phyloP scores from a whole-genome alignment of 2,113 vertebrate species.

The Rhynchomys soricoides region DNA sequence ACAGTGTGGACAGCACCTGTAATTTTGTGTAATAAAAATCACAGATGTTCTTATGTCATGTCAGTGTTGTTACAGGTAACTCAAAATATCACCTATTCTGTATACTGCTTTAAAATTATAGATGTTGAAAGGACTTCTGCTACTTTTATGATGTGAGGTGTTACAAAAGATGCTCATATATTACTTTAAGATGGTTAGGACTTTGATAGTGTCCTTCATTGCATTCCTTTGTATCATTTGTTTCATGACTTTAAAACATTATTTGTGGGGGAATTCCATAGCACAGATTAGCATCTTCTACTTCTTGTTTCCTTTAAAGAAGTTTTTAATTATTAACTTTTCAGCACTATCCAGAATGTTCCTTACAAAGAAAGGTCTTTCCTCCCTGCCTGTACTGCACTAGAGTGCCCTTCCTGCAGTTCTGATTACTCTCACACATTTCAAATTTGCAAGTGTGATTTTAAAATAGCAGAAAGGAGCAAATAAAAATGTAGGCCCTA shows the following conservation, averaged over 20 bases:
- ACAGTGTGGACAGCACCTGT: neutral
- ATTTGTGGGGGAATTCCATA: neutral
- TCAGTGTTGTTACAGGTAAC: neutral
- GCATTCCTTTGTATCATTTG: neutral
- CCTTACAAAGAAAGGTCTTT: neutral
- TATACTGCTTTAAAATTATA: conserved; percentile 37
- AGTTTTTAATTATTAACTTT: no score
- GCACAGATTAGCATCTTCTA: neutral
- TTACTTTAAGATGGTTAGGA: neutral
- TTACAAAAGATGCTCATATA: neutral
- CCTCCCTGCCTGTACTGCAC: neutral
- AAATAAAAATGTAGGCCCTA: neutral
- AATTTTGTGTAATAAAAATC: conserved; percentile 41
- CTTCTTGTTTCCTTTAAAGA: neutral
- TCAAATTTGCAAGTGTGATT: conserved; percentile 26
- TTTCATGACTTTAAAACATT: conserved; percentile 22
- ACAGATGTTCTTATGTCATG: neutral
- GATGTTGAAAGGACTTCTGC: neutral
- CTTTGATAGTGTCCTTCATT: neutral
- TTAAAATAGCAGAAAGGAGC: neutral
- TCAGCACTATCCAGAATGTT: neutral
- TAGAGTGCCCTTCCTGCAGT: neutral
- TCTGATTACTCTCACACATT: neutral
- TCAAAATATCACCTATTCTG: conserved; percentile 34
- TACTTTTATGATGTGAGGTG: neutral